Base-by-base conservation (phyloP, 2,113 vertebrate genomes). In the Menura novaehollandiae region DNA sequence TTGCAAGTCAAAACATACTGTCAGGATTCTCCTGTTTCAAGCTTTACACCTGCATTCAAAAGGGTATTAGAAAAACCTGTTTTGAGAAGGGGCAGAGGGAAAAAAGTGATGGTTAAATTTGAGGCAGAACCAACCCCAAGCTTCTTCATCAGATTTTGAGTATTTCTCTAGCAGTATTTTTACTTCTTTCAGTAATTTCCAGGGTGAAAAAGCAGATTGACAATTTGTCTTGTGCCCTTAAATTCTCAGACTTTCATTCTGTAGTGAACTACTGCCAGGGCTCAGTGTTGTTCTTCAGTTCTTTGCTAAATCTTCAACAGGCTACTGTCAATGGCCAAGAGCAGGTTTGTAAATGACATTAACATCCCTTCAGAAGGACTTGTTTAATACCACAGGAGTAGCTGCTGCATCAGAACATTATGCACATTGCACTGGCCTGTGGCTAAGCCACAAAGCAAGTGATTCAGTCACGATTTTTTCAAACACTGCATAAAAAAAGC, bases 341-440 rank as follows among this genome's bases (percentile, higher is more conserved):
- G n/a, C 39, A 67, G 16, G 23, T 46, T 33, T 28, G 39, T 83
- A 68, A 83, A 19, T 69, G 1, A 21, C 41, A 24, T 9, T 44
- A 39, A 60, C 37, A 67, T 58, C 32, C 15, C 11, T 72, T 86
- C 28, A 72, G 53, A 43, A 76, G 27, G 39, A 51, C 4, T 53
- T 47, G 14, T 88, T 77, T 75, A n/a, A 28, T 67, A 33, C 3
- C 2, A 5, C 21, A 46, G 21, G 8, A 71, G 33, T 55, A 78
- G 33, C 32, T 83, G 20, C 62, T 46, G 12, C 35, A 23, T 53
- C 58, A n/a, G 19, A 41, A 18, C 7, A 7, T 60, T 64, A 10
- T 18, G 35, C 7, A 3, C n/a, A 10, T 19, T 80, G 15, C 15
- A 3, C 49, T 85, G 27, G 13, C 0, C 0, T 30, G 18, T 72